Evolutionary conservation across 1,140 invertebrate species (phyloP).

Genomic region (Brevipalpus yothersi): DNA sequence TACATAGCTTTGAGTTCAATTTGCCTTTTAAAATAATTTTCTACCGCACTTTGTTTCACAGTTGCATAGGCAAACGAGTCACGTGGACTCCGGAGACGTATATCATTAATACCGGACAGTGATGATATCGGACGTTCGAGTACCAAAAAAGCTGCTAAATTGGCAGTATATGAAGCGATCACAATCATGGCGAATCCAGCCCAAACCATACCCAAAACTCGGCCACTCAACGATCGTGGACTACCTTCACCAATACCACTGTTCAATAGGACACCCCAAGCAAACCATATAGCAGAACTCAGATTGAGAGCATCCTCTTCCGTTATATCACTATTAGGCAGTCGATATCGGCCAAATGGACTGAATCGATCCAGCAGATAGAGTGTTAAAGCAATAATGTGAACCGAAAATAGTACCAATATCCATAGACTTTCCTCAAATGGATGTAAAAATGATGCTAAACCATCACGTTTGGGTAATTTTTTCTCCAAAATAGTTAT

Average conservation of each 20-base stretch:
- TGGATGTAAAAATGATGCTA: constrained; percentile 96
- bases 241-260: constrained; percentile 98
- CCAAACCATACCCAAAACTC: constrained; percentile 95
- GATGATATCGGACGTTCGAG: constrained; percentile 90
- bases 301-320: constrained; percentile 67
- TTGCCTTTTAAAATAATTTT: constrained; percentile 58
- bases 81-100: constrained; percentile 88
- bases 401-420: constrained; percentile 66
- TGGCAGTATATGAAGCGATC: constrained; percentile 95
- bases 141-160: constrained; percentile 92
- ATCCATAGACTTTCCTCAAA: constrained; percentile 98
- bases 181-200: constrained; percentile 89
- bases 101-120: constrained; percentile 89
- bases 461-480: constrained; percentile 69
- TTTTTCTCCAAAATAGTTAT: constrained; percentile 7
- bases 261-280: constrained; percentile 94
- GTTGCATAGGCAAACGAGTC: constrained; percentile 94
- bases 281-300: constrained; percentile 97
- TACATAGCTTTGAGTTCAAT: constrained; percentile 95
- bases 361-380: constrained; percentile 91
- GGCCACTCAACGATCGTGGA: constrained; percentile 84
- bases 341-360: constrained; percentile 45
- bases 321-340: constrained; percentile 25
- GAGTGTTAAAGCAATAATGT: constrained; percentile 84
- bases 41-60: constrained; percentile 75